A percentile compares a stretch with the other conserved stretches of the same genome.
These are phyloP conservation scores for Euclidia mi DNA, from an alignment of 2,888 invertebrate species.

Conservation along the genomic window DNA sequence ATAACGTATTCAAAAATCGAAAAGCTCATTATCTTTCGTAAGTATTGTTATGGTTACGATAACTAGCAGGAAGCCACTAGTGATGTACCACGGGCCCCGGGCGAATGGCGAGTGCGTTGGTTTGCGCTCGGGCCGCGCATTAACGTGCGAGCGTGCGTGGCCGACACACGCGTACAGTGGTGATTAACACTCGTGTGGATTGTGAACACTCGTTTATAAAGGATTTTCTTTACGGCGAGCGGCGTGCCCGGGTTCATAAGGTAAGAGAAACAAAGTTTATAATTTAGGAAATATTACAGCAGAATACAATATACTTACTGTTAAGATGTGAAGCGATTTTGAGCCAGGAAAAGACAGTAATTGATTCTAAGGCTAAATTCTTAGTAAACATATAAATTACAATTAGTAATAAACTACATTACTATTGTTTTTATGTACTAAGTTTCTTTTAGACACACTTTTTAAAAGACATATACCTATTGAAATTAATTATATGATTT, in stretches of 20 bases:
- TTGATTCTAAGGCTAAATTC: too few relatives aligned
- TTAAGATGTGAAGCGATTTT: too few relatives aligned
- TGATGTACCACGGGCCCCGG: slow-evolving; percentile 38
- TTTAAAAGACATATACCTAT: too few relatives aligned
- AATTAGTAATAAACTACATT: too few relatives aligned
- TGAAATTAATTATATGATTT: too few relatives aligned
- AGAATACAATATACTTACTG: too few relatives aligned
- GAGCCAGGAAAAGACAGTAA: too few relatives aligned
- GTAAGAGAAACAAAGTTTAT: slow-evolving; percentile 22
- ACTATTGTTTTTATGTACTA: too few relatives aligned
- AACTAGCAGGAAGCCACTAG: slow-evolving; percentile 27
- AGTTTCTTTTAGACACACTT: too few relatives aligned
- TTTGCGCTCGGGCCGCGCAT: slow-evolving; percentile 63
- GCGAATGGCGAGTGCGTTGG: slow-evolving; percentile 50
- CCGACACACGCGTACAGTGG: slow-evolving; percentile 64
- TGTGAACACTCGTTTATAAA: slow-evolving; percentile 39
- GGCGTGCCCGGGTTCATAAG: slow-evolving; percentile 28
- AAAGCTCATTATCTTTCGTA: slow-evolving; percentile 1
- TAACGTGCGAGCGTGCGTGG: slow-evolving; percentile 70
- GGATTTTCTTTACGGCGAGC: slow-evolving; percentile 39
- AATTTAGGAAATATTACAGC: not conserved
- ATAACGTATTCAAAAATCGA: slow-evolving; percentile 2
- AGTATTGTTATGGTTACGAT: slow-evolving; percentile 19
- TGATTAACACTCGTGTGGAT: slow-evolving; percentile 64
- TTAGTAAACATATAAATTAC: too few relatives aligned